Evolutionary conservation across 2,797 vertebrate species (phyloP), one percentile per base, ranked within the genome.

Genomic region (Molossus molossus): DNA sequence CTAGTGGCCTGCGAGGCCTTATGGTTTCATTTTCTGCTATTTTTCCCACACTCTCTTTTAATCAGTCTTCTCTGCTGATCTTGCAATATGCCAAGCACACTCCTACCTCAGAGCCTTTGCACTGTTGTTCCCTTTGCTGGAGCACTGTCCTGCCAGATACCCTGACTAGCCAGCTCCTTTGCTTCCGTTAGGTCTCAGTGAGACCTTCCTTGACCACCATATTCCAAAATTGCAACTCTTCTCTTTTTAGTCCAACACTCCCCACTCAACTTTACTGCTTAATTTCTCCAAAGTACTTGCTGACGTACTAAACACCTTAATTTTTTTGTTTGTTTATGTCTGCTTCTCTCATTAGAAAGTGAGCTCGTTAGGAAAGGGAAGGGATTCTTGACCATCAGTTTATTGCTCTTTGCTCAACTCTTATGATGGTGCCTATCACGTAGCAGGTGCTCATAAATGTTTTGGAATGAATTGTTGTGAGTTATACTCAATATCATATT

Each of bases 71-170:
- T 33, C 75, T 64, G 65, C 70, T 53, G 25, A 60, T 69, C 18
- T 18, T 27, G 11, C 20, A 15, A 3, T 0, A 3, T 55, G 18
- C 21, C 0, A 5, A 33, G 4, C 6, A 8, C 57, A 12, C 50
- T 60, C 18, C 70, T 69, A 33, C 48, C 37, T 55, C 53, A 27
- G 45, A 58, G 21, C 29, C 45, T 92, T 62, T 53, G 13, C 17
- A 37, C 20, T 48, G 0, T 23, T 86, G 45, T 17, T 69, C 18
- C 14, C 29, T 73, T 62, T n/a, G 23, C 57, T 55, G 25, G 50
- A 37, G 23, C n/a, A 11, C 21, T 77, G 3, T 95, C 20, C 57
- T 80, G 33, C 53, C 27, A 20, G 45, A n/a, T 20, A 29, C 21
- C 40, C 67, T n/a, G 5, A 14, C 25, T n/a, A 57, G 48, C 27